Evolutionary conservation across 2,888 invertebrate genomes (phyloP).

Genomic region (Euphydryas editha): DNA sequence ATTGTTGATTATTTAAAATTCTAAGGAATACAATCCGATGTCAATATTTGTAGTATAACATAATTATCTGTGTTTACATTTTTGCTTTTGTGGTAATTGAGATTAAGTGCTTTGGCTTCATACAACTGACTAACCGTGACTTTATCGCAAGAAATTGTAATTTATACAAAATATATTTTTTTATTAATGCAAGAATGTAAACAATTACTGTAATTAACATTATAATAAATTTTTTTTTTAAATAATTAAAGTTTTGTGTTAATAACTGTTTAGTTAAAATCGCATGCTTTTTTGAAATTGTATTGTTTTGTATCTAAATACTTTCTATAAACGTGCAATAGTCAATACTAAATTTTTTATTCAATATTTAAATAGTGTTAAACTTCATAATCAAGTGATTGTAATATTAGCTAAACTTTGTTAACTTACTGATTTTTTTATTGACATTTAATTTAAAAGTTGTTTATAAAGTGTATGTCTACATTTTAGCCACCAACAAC

Average conservation of each 20-base stretch:
- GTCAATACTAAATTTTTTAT: no score
- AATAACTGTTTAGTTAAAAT: no score
- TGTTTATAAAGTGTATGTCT: neutral
- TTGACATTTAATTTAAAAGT: no score
- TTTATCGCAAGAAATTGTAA: neutral
- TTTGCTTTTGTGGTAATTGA: neutral
- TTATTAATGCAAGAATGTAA: neutral
- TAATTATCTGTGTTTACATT: neutral
- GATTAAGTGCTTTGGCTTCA: neutral
- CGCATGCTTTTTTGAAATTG: no score
- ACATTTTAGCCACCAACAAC: conserved; percentile 63
- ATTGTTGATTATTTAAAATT: neutral
- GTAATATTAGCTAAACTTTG: no score
- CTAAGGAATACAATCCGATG: conserved; percentile 7
- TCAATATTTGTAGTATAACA: neutral
- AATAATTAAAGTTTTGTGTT: neutral
- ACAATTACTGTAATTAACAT: conserved; percentile 1
- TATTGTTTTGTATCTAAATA: no score
- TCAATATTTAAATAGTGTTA: no score
- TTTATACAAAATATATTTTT: neutral
- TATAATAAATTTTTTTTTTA: neutral
- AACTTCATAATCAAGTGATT: no score
- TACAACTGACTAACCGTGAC: neutral
- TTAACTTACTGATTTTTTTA: no score
- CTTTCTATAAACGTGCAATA: no score